Percentiles rank a stretch among this genome's conserved stretches.
These are phyloP conservation scores for Epinephelus lanceolatus DNA, from an alignment of 2,113 vertebrate species.

Conservation along the genomic window DNA sequence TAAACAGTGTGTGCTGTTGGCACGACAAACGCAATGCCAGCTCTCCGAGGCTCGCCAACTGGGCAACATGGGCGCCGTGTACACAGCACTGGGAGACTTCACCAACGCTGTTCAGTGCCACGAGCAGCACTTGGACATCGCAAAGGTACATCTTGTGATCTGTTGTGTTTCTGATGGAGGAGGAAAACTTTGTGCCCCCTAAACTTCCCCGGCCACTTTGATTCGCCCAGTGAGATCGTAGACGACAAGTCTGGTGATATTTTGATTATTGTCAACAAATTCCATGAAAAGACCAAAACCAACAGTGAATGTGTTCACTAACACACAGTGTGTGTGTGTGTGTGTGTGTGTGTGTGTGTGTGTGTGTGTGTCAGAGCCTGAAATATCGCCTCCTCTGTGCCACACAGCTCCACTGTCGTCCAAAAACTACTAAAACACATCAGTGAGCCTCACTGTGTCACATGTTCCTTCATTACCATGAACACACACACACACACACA, in stretches of 20 bases:
- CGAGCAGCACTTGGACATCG: slow-evolving; percentile 92
- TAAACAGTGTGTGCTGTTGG: slow-evolving; percentile 96
- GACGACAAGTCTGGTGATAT: no score
- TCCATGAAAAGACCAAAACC: no score
- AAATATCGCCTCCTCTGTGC: background rate
- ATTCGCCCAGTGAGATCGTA: no score
- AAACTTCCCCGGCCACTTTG: background rate
- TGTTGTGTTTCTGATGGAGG: background rate
- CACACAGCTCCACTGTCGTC: background rate
- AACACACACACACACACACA: no score
- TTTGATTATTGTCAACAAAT: no score
- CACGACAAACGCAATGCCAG: slow-evolving; percentile 93
- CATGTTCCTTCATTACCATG: no score
- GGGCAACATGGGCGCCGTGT: slow-evolving; percentile 98
- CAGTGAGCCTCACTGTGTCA: no score
- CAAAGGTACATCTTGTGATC: slow-evolving; percentile 81
- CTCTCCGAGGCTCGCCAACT: slow-evolving; percentile 95
- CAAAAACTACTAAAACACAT: background rate
- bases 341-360: no score
- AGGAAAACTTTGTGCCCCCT: background rate
- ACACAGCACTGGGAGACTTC: slow-evolving; percentile 97
- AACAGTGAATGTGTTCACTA: background rate
- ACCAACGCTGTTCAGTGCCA: slow-evolving; percentile 94
- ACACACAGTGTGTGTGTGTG: no score
- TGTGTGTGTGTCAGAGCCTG: background rate